Conservation (phyloP, 2,888 invertebrate species). For the Dioctria rufipes region DNA sequence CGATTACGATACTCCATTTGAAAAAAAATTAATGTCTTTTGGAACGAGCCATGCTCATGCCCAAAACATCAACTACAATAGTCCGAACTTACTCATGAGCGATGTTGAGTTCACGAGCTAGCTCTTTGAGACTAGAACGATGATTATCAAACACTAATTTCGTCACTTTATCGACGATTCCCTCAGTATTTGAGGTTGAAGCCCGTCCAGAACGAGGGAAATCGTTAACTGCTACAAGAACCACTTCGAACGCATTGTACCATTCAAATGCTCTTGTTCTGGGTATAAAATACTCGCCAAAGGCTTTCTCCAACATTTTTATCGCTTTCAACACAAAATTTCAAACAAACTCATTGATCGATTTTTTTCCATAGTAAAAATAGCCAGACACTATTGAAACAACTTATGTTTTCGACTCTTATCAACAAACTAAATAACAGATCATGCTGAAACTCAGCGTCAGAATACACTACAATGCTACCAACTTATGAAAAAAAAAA, state of each 20-base stretch:
- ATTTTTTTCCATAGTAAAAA: too few species aligned
- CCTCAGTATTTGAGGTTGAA: not conserved
- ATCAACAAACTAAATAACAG: too few species aligned
- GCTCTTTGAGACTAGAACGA: constrained; percentile 44
- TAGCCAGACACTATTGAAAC: too few species aligned
- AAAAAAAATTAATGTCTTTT: not conserved
- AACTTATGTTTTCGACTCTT: too few species aligned
- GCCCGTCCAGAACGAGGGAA: constrained; percentile 26
- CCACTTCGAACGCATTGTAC: constrained; percentile 22
- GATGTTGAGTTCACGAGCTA: too few species aligned
- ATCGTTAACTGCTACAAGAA: constrained; percentile 14
- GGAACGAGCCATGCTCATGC: not conserved
- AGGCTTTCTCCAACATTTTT: not conserved
- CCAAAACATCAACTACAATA: not conserved
- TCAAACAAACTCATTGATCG: constrained; percentile 21
- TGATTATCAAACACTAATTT: constrained; percentile 16
- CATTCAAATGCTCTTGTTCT: constrained; percentile 14
- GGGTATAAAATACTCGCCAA: not conserved
- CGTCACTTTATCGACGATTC: constrained; percentile 2
- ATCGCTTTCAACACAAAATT: not conserved
- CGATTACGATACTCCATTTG: constrained; percentile 13
- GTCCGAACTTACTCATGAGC: not conserved
- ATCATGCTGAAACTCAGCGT: too few species aligned
- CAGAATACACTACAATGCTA: too few species aligned
- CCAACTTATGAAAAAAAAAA: too few species aligned